These are phyloP conservation scores for Danio kyathit DNA, from an alignment of 2,797 vertebrate species.

Conservation along the genomic window DNA sequence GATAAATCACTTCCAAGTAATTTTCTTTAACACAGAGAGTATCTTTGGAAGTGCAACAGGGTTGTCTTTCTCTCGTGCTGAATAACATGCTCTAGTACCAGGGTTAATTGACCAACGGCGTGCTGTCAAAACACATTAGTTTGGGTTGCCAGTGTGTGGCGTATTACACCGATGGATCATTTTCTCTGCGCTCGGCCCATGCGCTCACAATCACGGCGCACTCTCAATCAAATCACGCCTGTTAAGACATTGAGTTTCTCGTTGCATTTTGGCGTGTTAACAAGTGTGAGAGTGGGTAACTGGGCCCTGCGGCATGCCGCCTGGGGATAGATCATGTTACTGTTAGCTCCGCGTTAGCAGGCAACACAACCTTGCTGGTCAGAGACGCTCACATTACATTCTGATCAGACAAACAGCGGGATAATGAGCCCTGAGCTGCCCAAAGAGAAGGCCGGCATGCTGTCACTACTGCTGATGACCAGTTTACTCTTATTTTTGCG, in stretches of 20 bases:
- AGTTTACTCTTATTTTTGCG: background rate
- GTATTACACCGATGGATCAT: conserved; percentile 68
- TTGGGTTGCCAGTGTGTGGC: conserved; percentile 62
- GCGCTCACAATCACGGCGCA: conserved; percentile 10
- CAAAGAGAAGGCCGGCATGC: conserved; percentile 17
- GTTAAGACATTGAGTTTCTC: conserved; percentile 9
- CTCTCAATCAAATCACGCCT: conserved; percentile 42
- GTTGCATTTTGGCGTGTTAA: conserved; percentile 33
- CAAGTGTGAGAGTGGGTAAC: conserved; percentile 43
- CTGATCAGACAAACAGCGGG: conserved; percentile 20
- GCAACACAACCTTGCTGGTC: conserved; percentile 21
- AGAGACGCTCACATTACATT: conserved; percentile 41
- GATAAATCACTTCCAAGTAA: conserved; percentile 35
- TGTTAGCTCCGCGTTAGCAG: conserved; percentile 18
- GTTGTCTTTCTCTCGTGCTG: conserved; percentile 60
- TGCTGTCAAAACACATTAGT: conserved; percentile 76
- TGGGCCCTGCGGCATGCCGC: background rate
- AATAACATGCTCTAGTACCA: conserved; percentile 75
- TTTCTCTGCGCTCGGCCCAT: conserved; percentile 47
- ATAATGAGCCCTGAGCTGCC: conserved; percentile 32
- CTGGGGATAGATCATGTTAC: conserved; percentile 50
- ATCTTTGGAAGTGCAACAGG: conserved; percentile 40
- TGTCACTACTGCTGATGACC: conserved; percentile 24
- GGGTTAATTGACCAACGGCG: conserved; percentile 81
- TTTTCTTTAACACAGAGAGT: conserved; percentile 13